These are phyloP conservation scores for Tychaedon coryphoeus DNA, from an alignment of 2,113 vertebrate genomes.

Conservation along the genomic window DNA sequence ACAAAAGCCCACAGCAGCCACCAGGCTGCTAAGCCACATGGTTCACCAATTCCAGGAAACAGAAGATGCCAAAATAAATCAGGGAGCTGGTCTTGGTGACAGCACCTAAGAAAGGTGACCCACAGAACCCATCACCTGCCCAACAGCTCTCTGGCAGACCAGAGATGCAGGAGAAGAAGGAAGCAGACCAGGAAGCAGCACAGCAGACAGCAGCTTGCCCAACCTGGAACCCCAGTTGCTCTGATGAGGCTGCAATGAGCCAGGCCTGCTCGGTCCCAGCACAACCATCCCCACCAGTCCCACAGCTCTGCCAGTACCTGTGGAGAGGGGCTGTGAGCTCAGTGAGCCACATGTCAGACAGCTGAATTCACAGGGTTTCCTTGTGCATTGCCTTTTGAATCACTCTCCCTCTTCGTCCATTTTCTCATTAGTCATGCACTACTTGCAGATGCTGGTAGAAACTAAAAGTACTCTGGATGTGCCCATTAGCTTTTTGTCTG, in stretches of 20 bases:
- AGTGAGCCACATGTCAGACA: not conserved
- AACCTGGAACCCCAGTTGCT: not conserved
- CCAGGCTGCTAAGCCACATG: not conserved
- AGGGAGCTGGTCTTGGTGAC: not conserved
- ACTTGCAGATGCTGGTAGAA: not conserved
- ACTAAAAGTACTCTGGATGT: not conserved
- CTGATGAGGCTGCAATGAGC: not conserved
- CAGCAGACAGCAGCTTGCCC: not conserved
- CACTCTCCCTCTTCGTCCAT: not conserved
- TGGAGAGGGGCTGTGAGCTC: not conserved
- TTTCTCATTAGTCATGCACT: not conserved
- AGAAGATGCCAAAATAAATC: not conserved
- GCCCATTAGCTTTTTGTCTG: not conserved
- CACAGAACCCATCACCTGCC: not conserved
- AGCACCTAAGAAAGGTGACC: not conserved
- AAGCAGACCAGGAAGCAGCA: not conserved
- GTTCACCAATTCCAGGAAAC: not conserved
- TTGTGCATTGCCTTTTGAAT: not conserved
- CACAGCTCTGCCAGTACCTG: not conserved
- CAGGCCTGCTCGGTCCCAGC: not conserved
- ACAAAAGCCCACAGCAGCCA: not conserved
- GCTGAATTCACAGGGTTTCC: not conserved
- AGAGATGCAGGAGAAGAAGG: not conserved
- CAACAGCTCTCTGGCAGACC: not conserved
- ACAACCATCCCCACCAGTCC: not conserved